These are phyloP conservation scores for Sylvia borin DNA, from an alignment of 2,797 vertebrate species.

Conservation along the genomic window DNA sequence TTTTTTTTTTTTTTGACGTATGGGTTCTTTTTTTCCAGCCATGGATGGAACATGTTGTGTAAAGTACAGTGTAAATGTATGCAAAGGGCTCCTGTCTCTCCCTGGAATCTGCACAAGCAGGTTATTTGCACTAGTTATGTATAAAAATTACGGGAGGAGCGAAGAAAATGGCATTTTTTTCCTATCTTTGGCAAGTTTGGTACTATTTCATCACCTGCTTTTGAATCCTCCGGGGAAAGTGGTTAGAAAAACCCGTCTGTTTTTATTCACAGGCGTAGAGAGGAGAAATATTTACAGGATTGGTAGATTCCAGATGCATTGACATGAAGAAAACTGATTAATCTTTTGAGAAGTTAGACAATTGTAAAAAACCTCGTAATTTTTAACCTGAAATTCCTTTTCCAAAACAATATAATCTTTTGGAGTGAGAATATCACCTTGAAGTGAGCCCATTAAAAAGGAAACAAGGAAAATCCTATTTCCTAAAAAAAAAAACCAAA, in stretches of 20 bases:
- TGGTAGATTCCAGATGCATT: neutral
- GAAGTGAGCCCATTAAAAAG: neutral
- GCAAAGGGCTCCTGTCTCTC: neutral
- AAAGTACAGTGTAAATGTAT: neutral
- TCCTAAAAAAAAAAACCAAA: neutral
- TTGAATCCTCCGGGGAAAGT: neutral
- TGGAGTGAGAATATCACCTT: neutral
- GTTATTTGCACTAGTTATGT: neutral
- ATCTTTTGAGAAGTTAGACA: neutral
- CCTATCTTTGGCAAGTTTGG: neutral
- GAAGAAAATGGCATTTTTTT: neutral
- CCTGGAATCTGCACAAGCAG: neutral
- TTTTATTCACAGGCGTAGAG: neutral
- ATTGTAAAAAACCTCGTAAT: neutral
- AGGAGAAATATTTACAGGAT: neutral
- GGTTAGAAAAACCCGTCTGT: neutral
- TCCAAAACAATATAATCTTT: neutral
- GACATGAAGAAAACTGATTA: neutral
- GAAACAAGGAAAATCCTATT: neutral
- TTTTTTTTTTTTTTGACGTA: neutral
- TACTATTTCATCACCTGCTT: neutral
- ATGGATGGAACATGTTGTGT: neutral
- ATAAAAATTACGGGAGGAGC: neutral
- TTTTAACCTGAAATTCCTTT: neutral
- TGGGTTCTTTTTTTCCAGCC: neutral